Evolutionary conservation across 2,888 invertebrate genomes (phyloP), one percentile per base, ranked within the genome.

Genomic region (Lysandra coridon): DNA sequence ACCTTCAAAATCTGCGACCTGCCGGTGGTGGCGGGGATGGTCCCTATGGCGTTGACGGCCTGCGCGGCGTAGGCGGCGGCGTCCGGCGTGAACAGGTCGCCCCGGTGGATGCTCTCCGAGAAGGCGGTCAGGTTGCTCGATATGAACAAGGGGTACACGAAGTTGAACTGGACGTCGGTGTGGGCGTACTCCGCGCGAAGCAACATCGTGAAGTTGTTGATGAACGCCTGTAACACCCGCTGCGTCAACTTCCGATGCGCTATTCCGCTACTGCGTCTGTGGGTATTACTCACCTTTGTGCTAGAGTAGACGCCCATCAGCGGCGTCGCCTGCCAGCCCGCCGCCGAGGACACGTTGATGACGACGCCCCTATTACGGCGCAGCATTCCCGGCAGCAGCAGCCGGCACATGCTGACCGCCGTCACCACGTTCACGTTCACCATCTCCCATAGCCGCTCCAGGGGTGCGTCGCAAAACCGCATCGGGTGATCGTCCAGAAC

Each of bases 401-500:
- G 92, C 80, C 97, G 95, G 6, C 97, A 97, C 97, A 98, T 96
- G 90, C 97, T 92, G 0, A 98, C 98, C 33, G 97, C 97, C 0
- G 98, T 97, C 0, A 97, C 97, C 4, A 98, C 96, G 89, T 98
- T 98, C 14, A 98, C 96, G 87, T 97, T 97, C 82, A 98, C 96
- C 79, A 98, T 95, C 86, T 98, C 97, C 97, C 97, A 98, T 3
- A 75, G 12, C 75, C 33, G 69, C 69, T 69, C 33, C 37, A 33
- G 6, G 14, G 12, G 14, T 6, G 33, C 33, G 69, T 69, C 69
- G 33, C 69, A 69, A 5, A 69, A 69, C 69, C 33, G 33, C 33
- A 69, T 69, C 33, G 69, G 69, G 17, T 33, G 69, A 14, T 69
- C 37, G 17, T 69, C 33, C 4, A 69, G 5, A 4, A 69, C 33